phyloP scores from a whole-genome alignment of 2,888 invertebrate species.

The Cyclophora albipunctata region DNA sequence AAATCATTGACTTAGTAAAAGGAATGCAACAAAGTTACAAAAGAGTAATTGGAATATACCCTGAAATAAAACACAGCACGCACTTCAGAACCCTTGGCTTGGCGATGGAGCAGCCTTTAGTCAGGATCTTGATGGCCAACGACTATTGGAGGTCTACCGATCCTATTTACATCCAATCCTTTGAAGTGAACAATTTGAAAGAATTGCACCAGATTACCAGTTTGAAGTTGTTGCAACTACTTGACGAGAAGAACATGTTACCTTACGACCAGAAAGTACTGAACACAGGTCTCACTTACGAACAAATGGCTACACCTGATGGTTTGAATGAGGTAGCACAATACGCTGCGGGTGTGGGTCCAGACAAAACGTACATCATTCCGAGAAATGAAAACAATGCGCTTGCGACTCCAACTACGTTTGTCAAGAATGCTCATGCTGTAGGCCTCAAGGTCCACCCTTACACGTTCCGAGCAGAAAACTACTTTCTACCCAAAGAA shows the following conservation, averaged over 20 bases:
- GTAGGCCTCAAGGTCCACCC: slow-evolving; percentile 57
- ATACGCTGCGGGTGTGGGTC: slow-evolving; percentile 60
- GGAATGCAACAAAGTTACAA: slow-evolving; percentile 46
- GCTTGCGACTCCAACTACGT: slow-evolving; percentile 42
- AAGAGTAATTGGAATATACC: slow-evolving; percentile 54
- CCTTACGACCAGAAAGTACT: slow-evolving; percentile 47
- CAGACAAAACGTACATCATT: slow-evolving; percentile 58
- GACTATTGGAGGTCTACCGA: slow-evolving; percentile 41
- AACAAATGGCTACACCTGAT: slow-evolving; percentile 49
- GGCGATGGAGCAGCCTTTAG: slow-evolving; percentile 47
- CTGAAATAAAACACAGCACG: slow-evolving; percentile 58
- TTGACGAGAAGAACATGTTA: slow-evolving; percentile 29
- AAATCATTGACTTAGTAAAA: slow-evolving; percentile 58
- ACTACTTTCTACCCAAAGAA: neutral
- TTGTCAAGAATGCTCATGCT: slow-evolving; percentile 52
- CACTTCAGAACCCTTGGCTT: slow-evolving; percentile 49
- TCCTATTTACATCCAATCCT: slow-evolving; percentile 62
- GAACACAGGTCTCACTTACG: slow-evolving; percentile 47
- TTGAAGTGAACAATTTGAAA: slow-evolving; percentile 58
- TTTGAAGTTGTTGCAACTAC: slow-evolving; percentile 51
- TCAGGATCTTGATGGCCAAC: slow-evolving; percentile 46
- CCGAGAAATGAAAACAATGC: slow-evolving; percentile 43
- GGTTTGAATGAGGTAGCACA: slow-evolving; percentile 51
- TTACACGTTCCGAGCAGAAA: slow-evolving; percentile 43
- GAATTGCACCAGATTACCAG: slow-evolving; percentile 48